These are phyloP conservation scores for Galemys pyrenaicus DNA, from an alignment of 2,113 vertebrate species.

Conservation along the genomic window DNA sequence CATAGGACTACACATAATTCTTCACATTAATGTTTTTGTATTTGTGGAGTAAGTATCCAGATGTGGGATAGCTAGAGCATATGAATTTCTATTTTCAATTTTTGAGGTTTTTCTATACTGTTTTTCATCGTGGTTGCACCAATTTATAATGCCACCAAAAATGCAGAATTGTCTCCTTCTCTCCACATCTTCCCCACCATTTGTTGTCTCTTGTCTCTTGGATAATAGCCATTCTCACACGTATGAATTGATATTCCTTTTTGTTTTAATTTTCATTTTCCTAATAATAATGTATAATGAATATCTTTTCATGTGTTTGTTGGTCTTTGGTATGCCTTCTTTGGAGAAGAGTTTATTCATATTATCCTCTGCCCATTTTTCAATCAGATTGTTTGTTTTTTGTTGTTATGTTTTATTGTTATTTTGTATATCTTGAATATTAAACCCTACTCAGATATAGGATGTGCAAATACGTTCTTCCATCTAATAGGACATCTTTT, in stretches of 20 bases:
- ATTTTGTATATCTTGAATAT: not conserved
- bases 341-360: not conserved
- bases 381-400: not conserved
- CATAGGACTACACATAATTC: not conserved
- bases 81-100: not conserved
- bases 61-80: not conserved
- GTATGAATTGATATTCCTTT: not conserved
- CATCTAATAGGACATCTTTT: not conserved
- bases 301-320: not conserved
- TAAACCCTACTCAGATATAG: not conserved
- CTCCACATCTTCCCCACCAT: not conserved
- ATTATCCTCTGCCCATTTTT: not conserved
- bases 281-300: not conserved
- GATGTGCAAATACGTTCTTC: not conserved
- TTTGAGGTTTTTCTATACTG: not conserved
- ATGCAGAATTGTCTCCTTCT: not conserved
- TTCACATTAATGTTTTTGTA: not conserved
- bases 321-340: too few species aligned
- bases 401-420: not conserved
- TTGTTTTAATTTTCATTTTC: not conserved
- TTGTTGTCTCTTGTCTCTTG: not conserved
- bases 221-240: not conserved
- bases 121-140: not conserved
- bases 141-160: not conserved
- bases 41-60: not conserved